Base-by-base conservation (phyloP, 2,113 vertebrate species). In the Nerophis ophidion region DNA sequence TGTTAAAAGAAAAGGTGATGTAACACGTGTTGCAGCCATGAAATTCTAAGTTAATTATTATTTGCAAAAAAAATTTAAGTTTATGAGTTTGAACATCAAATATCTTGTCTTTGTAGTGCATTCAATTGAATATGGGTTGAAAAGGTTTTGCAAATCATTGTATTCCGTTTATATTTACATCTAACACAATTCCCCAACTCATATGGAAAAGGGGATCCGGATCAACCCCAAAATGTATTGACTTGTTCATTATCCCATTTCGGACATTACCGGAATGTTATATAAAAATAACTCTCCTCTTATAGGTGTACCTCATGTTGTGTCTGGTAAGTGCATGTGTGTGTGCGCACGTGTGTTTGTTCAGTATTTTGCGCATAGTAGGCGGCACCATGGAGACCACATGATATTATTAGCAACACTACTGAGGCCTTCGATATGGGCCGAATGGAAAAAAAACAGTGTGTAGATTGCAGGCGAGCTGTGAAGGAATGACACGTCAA, bases 401-500 rank as follows among this genome's bases (percentile, higher is more conserved):
- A 72, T 71, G 78, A 60, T 62, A 40, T 62, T 63, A 70, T 71
- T 57, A 50, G 72, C 47, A 13, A 54, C 68, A 15, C 12, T 33
- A 48, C 71, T 9, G 57, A 59, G 49, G 62, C 67, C 63, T 57
- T 68, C 49, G 7, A 59, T 65, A 57, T 68, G 58, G 80, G 68
- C 61, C 60, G 38, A 49, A 60, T 47, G 53, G 65, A 67, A 74
- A 75, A 64, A 75, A 72, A 71, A 83, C 73, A 70, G 66, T 60
- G 66, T 48, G 48, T 60, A 64, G 74, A 70, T 74, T 77, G 70
- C 70, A 50, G 50, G 58, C 57, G 74, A 81, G 72, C 71, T 76
- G 81, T 72, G 71, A 77, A 67, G 68, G 66, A 80, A 84, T 64
- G 71, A 68, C 71, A 76, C 35, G 66, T 60, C 48, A 59, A 70